Evolutionary conservation across 2,113 vertebrate species (phyloP), one percentile per base, ranked within the genome.

Genomic region (Ceuthmochares aereus): DNA sequence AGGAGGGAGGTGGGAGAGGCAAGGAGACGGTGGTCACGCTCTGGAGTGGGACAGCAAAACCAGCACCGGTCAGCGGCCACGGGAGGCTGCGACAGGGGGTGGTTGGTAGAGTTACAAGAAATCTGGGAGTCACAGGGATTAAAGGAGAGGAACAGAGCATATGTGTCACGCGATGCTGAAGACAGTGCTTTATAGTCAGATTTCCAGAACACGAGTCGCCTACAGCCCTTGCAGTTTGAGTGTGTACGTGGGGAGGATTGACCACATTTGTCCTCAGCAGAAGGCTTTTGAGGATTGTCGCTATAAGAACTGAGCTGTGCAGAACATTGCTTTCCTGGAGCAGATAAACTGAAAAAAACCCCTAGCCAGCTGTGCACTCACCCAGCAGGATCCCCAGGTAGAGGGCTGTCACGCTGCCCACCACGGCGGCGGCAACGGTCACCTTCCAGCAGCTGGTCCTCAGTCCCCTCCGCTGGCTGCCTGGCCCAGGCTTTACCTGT

Each of bases 301-400:
- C 55, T 25, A 12, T 9, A 19, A 52, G 49, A 19, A 52, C 54
- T 9, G 58, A 60, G 16, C 42, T 54, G 29, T 12, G 62, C 54
- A 36, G 56, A 25, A 6, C 29, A 8, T 47, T 80, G 45, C 22
- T 82, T 20, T 75, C 74, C n/a, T 47, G 43, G 47, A 86, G 67
- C 29, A 69, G 34, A 36, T 23, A 23, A 81, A 67, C 25, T 19
- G n/a, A 16, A 42, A 25, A 37, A 8, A 54, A 1, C 14, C 43
- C 43, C 2, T 3, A 18, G 10, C 15, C 6, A 0, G n/a, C 6
- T 11, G 52, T 43, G 26, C 73, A 96, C 98, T 98, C 91, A 98
- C 98, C 98, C 91, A 97, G 56, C 34, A 98, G 95, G 81, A 97
- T 89, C 8, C 97, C 98, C 51, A 98, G 85, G 81, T 80, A 86